Percentiles rank a stretch among this genome's conserved stretches.
Evolutionary conservation across 1,140 invertebrate species (phyloP).

Genomic region (Teleopsis dalmanni): DNA sequence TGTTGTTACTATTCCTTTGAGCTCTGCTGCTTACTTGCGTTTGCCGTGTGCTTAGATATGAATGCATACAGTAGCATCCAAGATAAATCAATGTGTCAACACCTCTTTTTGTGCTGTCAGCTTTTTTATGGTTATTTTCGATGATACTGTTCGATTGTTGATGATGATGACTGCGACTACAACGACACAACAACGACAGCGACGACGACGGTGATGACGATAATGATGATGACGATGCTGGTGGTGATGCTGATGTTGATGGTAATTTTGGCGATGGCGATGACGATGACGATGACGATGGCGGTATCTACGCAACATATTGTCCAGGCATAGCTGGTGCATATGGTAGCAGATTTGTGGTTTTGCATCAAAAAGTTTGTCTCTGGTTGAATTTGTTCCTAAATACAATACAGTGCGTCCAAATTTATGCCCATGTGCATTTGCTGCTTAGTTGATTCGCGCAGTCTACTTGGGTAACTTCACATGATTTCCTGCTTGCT

Average conservation of each 20-base stretch:
- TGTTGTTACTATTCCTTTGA: too few species aligned
- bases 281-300: background rate
- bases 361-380: too few species aligned
- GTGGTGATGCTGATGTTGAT: background rate
- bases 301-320: background rate
- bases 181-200: background rate
- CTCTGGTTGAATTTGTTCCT: too few species aligned
- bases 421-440: too few species aligned
- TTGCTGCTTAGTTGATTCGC: too few species aligned
- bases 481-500: too few species aligned
- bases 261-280: background rate
- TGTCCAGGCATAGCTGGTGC: too few species aligned
- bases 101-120: slow-evolving; percentile 46
- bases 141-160: slow-evolving; percentile 45
- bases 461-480: too few species aligned
- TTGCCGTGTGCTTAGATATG: background rate
- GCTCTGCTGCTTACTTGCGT: too few species aligned
- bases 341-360: too few species aligned
- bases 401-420: too few species aligned
- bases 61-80: slow-evolving; percentile 41
- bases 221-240: background rate
- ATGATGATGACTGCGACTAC: background rate
- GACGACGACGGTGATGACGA: background rate
- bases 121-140: slow-evolving; percentile 26
- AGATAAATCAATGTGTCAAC: slow-evolving; percentile 46